These are phyloP conservation scores for Philopotamus ludificatus DNA, from an alignment of 1,140 invertebrate species.

Conservation along the genomic window DNA sequence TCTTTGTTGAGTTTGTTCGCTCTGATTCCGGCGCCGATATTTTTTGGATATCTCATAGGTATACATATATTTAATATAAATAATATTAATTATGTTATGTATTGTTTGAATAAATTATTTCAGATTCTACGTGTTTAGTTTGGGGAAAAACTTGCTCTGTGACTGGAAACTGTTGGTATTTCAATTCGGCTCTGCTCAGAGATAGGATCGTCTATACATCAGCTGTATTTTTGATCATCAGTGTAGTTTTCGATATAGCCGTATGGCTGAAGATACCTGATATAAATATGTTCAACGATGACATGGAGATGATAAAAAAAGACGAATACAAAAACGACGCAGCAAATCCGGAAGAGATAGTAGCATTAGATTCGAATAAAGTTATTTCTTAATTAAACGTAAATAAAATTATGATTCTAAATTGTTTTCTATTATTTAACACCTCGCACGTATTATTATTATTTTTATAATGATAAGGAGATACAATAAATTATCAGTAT, in stretches of 20 bases:
- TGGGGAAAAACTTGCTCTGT: conserved; percentile 74
- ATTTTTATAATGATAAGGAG: too few species aligned
- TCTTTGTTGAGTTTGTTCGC: conserved; percentile 68
- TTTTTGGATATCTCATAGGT: conserved; percentile 72
- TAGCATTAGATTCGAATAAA: too few species aligned
- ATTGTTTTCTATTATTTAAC: too few species aligned
- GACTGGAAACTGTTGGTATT: conserved; percentile 74
- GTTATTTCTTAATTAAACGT: too few species aligned
- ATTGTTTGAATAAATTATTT: conserved; percentile 39
- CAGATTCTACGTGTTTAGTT: conserved; percentile 67
- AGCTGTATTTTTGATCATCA: conserved; percentile 63
- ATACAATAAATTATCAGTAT: too few species aligned
- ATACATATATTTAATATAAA: background rate
- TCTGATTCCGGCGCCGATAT: conserved; percentile 71
- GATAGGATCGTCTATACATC: conserved; percentile 68
- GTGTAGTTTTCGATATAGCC: conserved; percentile 63
- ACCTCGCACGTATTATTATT: too few species aligned
- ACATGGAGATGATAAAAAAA: conserved; percentile 52
- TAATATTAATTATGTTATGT: background rate
- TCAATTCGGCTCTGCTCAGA: conserved; percentile 64
- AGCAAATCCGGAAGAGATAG: background rate
- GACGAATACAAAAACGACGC: background rate
- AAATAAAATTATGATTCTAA: too few species aligned
- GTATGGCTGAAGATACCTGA: conserved; percentile 71
- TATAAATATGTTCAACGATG: conserved; percentile 70